These are phyloP conservation scores for Zhengitettix transpicula DNA, from an alignment of 2,888 invertebrate species.

Conservation along the genomic window DNA sequence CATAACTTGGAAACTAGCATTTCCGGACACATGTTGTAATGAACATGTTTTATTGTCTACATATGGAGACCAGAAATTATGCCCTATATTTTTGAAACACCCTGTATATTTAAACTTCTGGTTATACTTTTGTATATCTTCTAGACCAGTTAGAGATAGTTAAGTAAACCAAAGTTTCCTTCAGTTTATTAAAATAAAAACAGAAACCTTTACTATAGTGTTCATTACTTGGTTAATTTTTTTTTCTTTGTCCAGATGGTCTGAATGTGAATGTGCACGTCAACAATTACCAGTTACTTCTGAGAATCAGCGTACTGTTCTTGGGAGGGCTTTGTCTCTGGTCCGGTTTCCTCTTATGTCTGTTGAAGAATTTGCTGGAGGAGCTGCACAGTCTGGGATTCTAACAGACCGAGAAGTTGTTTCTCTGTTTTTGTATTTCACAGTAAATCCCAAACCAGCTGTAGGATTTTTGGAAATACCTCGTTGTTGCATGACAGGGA, in stretches of 20 bases:
- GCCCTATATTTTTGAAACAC: no score
- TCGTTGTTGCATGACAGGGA: slow-evolving; percentile 60
- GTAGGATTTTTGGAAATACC: slow-evolving; percentile 53
- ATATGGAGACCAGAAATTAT: no score
- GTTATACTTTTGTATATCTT: no score
- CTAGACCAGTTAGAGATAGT: no score
- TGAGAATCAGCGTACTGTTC: slow-evolving; percentile 47
- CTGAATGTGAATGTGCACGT: slow-evolving; percentile 55
- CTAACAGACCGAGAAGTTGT: slow-evolving; percentile 62
- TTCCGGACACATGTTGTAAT: no score
- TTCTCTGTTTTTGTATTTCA: slow-evolving; percentile 50
- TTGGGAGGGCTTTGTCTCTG: slow-evolving; percentile 52
- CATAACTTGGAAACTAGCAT: no score
- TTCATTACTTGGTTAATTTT: no score
- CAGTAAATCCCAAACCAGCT: slow-evolving; percentile 50
- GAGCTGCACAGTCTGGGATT: slow-evolving; percentile 56
- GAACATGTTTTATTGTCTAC: no score
- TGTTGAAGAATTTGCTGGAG: slow-evolving; percentile 68
- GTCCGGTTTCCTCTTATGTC: slow-evolving; percentile 73
- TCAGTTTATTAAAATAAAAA: no score
- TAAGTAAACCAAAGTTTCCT: no score
- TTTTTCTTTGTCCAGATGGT: slow-evolving; percentile 34
- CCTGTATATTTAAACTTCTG: no score
- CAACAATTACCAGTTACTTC: slow-evolving; percentile 45
- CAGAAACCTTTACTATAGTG: no score